Conservation (phyloP, 2,797 vertebrate species). For the Darevskia nairensis region DNA sequence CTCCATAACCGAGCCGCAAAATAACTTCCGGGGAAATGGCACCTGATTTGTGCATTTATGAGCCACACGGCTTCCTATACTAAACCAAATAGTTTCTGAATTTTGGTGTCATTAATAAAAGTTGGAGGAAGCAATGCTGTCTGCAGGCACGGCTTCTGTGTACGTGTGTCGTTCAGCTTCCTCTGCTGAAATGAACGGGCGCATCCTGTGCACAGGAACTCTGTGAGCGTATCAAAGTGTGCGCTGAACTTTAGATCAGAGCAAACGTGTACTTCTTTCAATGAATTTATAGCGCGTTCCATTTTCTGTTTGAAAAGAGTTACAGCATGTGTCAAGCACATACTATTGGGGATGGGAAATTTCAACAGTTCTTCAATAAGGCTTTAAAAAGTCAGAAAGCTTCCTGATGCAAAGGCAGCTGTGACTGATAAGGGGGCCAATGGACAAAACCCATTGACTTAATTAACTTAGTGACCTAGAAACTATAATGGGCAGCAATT, state of each 20-base stretch:
- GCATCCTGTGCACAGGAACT: not conserved
- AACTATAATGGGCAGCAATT: slow-evolving; percentile 71
- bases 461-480: slow-evolving; percentile 77
- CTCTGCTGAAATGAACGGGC: not conserved
- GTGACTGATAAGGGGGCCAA: slow-evolving; percentile 73
- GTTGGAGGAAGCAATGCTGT: not conserved
- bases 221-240: not conserved
- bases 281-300: not conserved
- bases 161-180: not conserved
- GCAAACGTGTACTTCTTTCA: not conserved
- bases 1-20: not conserved
- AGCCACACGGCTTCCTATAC: not conserved
- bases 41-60: not conserved
- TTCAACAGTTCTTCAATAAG: slow-evolving; percentile 66
- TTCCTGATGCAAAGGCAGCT: slow-evolving; percentile 71
- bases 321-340: slow-evolving; percentile 65
- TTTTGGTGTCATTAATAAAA: not conserved
- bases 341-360: slow-evolving; percentile 62
- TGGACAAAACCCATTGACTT: slow-evolving; percentile 71
- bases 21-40: not conserved
- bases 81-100: not conserved
- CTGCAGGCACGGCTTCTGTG: not conserved
- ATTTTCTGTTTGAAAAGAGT: slow-evolving; percentile 47
- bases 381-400: slow-evolving; percentile 67
- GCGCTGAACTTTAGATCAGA: not conserved